These are phyloP conservation scores for Polia nebulosa DNA, from an alignment of 2,888 invertebrate species.

Conservation along the genomic window DNA sequence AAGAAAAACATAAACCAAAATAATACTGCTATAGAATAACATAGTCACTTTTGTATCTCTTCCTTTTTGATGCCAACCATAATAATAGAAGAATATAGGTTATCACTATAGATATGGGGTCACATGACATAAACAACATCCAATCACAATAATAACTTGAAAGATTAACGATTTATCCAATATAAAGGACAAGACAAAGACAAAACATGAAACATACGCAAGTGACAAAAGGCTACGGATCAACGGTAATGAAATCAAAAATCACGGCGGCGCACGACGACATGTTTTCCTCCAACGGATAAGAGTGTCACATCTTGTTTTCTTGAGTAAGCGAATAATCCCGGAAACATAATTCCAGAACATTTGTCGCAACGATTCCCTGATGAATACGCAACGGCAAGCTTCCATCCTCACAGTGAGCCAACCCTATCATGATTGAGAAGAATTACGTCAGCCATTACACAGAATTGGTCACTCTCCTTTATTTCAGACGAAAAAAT, in stretches of 20 bases:
- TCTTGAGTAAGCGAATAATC: constrained; percentile 80
- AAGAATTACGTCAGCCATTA: constrained; percentile 81
- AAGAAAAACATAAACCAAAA: background rate
- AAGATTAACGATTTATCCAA: constrained; percentile 43
- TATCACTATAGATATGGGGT: background rate
- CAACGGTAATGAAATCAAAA: constrained; percentile 70
- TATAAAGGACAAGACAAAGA: constrained; percentile 31
- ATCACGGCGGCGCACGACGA: constrained; percentile 61
- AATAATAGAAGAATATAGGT: background rate
- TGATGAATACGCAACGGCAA: constrained; percentile 82
- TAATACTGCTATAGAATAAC: background rate
- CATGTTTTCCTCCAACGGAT: constrained; percentile 69
- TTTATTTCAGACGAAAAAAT: constrained; percentile 73
- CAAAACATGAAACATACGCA: constrained; percentile 38
- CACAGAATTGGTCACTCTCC: constrained; percentile 76
- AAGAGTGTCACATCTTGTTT: constrained; percentile 78
- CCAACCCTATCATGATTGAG: constrained; percentile 87
- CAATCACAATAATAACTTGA: constrained; percentile 33
- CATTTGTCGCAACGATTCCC: constrained; percentile 81
- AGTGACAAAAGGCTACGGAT: constrained; percentile 57
- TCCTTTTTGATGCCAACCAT: background rate
- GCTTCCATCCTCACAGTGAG: constrained; percentile 71
- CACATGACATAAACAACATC: background rate
- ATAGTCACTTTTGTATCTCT: background rate
- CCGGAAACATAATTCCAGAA: constrained; percentile 79